phyloP scores from a whole-genome alignment of 2,113 vertebrate species.

The Pollimyrus isidori region DNA sequence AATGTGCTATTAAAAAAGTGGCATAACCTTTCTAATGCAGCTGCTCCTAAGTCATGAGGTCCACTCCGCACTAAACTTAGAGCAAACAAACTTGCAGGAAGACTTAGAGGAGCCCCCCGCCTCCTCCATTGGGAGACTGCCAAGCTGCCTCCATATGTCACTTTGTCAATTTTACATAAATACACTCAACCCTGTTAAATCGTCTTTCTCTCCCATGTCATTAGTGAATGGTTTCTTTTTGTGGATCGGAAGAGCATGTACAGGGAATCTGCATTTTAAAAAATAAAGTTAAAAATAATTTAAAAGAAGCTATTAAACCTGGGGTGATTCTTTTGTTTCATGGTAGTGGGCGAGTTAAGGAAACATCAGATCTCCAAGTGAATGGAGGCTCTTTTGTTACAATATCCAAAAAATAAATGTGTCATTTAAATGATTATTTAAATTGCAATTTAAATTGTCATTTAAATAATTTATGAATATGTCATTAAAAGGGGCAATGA shows the following conservation, averaged over 20 bases:
- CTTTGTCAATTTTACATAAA: not conserved
- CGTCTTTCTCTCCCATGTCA: not conserved
- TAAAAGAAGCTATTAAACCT: not conserved
- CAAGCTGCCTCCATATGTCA: not conserved
- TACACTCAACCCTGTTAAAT: not conserved
- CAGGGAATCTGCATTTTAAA: not conserved
- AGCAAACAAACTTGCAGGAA: slow-evolving; percentile 30
- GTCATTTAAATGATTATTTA: not conserved
- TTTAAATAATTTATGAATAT: not conserved
- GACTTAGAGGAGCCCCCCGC: not conserved
- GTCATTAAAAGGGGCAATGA: not conserved
- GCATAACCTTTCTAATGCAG: slow-evolving; percentile 35
- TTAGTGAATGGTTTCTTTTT: not conserved
- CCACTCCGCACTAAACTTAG: slow-evolving; percentile 37
- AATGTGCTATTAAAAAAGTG: slow-evolving; percentile 23
- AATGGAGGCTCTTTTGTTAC: not conserved
- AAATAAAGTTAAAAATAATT: not conserved
- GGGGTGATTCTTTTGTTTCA: not conserved
- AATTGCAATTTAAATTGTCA: not conserved
- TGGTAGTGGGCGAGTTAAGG: not conserved
- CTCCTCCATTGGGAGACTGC: not conserved
- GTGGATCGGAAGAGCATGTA: not conserved
- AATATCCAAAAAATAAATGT: not conserved
- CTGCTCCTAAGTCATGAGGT: slow-evolving; percentile 34
- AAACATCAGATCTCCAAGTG: not conserved